These are phyloP conservation scores for Hybognathus amarus DNA, from an alignment of 2,797 vertebrate genomes.

Conservation along the genomic window DNA sequence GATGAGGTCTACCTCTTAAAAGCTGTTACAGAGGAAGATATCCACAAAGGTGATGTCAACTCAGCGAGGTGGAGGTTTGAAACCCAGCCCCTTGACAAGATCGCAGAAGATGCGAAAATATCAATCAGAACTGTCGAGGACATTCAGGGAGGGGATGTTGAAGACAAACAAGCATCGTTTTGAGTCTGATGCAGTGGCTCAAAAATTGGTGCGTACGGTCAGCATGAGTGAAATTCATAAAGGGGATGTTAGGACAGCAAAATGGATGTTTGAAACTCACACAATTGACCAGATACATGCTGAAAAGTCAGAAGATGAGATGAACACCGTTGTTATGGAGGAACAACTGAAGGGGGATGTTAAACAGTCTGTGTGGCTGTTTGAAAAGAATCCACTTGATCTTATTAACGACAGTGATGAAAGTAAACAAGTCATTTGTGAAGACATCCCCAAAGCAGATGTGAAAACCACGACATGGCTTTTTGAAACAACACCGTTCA, in stretches of 20 bases:
- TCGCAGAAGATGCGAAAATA: constrained; percentile 79
- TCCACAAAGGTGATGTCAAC: constrained; percentile 88
- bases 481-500: constrained; percentile 92
- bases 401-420: constrained; percentile 83
- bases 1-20: constrained; percentile 89
- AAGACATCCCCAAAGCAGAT: constrained; percentile 87
- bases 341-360: constrained; percentile 89
- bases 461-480: constrained; percentile 91
- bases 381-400: constrained; percentile 90
- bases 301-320: constrained; percentile 82
- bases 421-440: constrained; percentile 64
- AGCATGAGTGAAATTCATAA: constrained; percentile 90
- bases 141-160: constrained; percentile 87
- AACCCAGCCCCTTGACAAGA: constrained; percentile 89
- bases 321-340: constrained; percentile 85
- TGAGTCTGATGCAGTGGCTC: constrained; percentile 78
- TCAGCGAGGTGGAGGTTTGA: constrained; percentile 92
- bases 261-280: constrained; percentile 93
- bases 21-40: constrained; percentile 90
- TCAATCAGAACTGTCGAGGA: constrained; percentile 79
- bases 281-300: constrained; percentile 87
- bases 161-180: constrained; percentile 83
- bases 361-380: constrained; percentile 90
- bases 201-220: constrained; percentile 82
- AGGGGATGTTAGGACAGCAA: constrained; percentile 88